Percentiles rank a stretch among this genome's conserved stretches.
Conservation (phyloP, 2,113 vertebrate species). For the Climacteris rufus region DNA sequence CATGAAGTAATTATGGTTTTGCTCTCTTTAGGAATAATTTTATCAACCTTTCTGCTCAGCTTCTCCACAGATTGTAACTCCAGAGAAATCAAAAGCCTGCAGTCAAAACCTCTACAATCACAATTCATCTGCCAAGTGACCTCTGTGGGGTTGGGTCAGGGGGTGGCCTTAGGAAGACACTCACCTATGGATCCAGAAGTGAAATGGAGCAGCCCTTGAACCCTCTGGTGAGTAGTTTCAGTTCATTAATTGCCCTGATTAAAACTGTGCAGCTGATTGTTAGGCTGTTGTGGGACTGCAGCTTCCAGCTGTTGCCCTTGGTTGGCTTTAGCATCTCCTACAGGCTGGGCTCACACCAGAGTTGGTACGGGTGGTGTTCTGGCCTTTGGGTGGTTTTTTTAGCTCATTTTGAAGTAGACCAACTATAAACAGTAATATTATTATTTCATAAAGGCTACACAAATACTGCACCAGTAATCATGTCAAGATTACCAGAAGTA, state of each 20-base stretch:
- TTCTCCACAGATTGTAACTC: neutral
- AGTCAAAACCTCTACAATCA: neutral
- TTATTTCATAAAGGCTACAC: neutral
- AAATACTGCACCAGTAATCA: neutral
- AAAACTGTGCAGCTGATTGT: neutral
- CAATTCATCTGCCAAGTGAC: neutral
- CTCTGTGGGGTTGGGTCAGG: neutral
- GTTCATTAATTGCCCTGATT: neutral
- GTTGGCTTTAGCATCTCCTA: neutral
- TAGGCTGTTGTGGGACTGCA: accelerated
- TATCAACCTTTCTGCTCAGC: neutral
- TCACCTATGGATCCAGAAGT: accelerated
- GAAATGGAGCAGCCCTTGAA: neutral
- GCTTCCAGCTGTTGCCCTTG: neutral
- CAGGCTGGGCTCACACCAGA: neutral
- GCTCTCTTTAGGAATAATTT: neutral
- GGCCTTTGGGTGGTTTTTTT: neutral
- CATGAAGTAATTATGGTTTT: neutral
- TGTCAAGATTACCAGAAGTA: neutral
- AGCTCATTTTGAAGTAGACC: neutral
- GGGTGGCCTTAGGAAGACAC: neutral
- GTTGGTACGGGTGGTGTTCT: neutral
- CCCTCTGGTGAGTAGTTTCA: neutral
- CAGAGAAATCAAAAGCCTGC: neutral
- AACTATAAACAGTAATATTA: neutral